Percentiles rank a stretch among this genome's conserved stretches.
Conservation (phyloP, 2,888 invertebrate genomes). For the Chromoteleia sp. region DNA sequence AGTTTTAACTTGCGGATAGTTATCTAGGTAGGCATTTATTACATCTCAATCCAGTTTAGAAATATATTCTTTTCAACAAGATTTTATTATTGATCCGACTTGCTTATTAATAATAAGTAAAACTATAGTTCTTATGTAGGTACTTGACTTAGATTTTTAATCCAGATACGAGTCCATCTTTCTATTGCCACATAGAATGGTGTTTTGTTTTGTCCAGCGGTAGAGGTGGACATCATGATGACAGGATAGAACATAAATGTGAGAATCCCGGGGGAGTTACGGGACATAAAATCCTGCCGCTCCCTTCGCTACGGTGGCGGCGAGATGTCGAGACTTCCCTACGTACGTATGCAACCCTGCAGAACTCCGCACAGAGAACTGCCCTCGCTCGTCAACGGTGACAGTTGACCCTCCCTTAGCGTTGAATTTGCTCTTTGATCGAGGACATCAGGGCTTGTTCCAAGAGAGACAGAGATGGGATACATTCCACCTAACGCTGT, state of each 20-base stretch:
- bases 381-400: constrained; percentile 76
- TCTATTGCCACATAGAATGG: constrained; percentile 73
- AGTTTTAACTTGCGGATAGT: constrained; percentile 4
- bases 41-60: neutral
- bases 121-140: constrained; percentile 3
- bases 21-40: too few relatives aligned
- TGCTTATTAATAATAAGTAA: constrained; percentile 13
- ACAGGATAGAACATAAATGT: constrained; percentile 82
- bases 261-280: constrained; percentile 83
- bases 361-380: constrained; percentile 46
- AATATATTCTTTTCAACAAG: neutral
- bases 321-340: constrained; percentile 82
- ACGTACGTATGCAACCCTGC: constrained; percentile 60
- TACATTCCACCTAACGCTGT: constrained; percentile 42
- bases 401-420: constrained; percentile 79
- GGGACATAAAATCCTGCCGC: constrained; percentile 83
- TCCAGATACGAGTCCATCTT: constrained; percentile 43
- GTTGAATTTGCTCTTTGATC: constrained; percentile 77
- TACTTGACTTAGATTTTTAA: constrained; percentile 40
- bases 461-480: constrained; percentile 47
- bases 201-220: constrained; percentile 82
- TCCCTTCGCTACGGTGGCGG: constrained; percentile 80
- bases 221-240: constrained; percentile 82
- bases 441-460: constrained; percentile 66
- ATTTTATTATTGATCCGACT: constrained; percentile 7